Base-by-base conservation (phyloP, 1,140 invertebrate genomes). In the Pseudomyrmex pallidus region DNA sequence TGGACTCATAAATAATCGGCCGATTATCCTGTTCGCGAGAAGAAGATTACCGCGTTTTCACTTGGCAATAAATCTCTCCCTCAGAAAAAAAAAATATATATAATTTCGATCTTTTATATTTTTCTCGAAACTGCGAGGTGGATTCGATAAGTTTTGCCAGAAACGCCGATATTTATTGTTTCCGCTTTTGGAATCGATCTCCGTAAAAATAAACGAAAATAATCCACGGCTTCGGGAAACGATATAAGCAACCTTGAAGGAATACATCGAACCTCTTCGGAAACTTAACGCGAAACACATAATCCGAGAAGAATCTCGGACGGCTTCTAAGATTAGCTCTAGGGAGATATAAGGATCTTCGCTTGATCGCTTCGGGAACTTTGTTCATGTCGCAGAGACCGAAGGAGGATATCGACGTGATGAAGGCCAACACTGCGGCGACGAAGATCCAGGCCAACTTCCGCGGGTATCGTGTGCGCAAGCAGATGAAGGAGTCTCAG, bases 361-460 rank as follows among this genome's bases (percentile, higher is more conserved):
- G 44, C 76, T 17, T 35, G 20, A 78, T 46, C 20, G 44, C 20
- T 15, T 80, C n/a, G 61, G 35, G 74, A 67, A 67, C 9, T 54
- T n/a, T 25, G 54, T 73, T 80, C 54, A 73, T 86, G 85, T 64
- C 63, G 57, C 84, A 74, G 59, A 57, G 57, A 12, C 7, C 22
- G 17, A 73, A 56, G 10, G 74, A 82, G 17, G 77, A 88, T 54
- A 73, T 62, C 74, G 84, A 90, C 52, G 90, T 25, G 76, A 90
- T 91, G 86, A 90, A 90, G 70, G 91, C 91, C 54, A 91, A 92
- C 67, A 85, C 93, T 82, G 97, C 97, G 25, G 97, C 97, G 13
- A 96, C 95, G 2, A 97, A 96, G 90, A 97, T 97, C 70, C 97
- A 97, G 91, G 96, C 96, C 50, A 95, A 96, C 70, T 97, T 96